phyloP scores from a whole-genome alignment of 1,140 invertebrate species.

The Lamellibrachia luymesi region DNA sequence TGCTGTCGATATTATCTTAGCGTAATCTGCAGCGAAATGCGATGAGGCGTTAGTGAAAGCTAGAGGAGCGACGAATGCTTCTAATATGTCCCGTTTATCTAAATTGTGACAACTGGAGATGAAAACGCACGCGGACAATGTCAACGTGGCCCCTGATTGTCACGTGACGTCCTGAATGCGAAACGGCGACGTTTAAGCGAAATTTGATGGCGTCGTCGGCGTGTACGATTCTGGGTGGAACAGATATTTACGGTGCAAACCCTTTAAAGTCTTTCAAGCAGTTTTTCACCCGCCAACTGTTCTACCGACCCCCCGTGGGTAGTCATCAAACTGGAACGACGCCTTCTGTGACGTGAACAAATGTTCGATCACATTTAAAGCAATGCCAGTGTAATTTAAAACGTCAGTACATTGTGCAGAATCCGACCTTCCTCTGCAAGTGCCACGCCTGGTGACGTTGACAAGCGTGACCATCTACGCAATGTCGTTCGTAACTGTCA shows the following conservation, averaged over 20 bases:
- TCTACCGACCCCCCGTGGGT: background rate
- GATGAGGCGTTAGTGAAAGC: background rate
- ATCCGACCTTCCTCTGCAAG: background rate
- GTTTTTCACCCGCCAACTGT: background rate
- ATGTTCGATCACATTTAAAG: background rate
- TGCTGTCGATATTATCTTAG: background rate
- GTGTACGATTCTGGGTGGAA: background rate
- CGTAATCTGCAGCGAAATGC: background rate
- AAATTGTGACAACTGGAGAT: background rate
- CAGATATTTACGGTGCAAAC: background rate
- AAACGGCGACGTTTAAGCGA: background rate
- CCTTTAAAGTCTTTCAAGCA: background rate
- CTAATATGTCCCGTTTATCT: constrained; percentile 5
- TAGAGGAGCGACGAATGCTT: background rate
- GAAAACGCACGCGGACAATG: background rate
- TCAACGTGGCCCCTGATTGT: background rate
- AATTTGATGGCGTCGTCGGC: background rate
- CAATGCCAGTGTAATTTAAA: background rate
- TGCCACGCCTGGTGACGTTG: background rate
- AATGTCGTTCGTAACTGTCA: background rate
- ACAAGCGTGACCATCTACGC: no score
- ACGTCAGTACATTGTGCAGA: background rate
- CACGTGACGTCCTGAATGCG: background rate
- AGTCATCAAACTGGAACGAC: background rate
- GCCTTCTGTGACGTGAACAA: background rate